These are phyloP conservation scores for Zophobas atratus DNA, from an alignment of 1,140 invertebrate genomes.

Conservation along the genomic window DNA sequence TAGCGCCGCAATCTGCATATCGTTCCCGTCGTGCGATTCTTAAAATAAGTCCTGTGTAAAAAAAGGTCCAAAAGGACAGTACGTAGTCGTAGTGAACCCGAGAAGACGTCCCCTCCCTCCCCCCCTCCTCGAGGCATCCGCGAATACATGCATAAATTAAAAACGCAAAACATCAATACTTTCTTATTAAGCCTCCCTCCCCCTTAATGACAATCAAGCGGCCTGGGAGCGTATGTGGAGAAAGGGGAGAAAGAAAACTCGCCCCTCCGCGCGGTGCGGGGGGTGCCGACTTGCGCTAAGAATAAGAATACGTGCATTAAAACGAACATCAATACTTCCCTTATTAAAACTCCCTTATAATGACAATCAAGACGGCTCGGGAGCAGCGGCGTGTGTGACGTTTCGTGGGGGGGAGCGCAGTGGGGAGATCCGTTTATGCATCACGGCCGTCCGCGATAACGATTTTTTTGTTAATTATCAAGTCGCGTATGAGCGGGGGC, in stretches of 20 bases:
- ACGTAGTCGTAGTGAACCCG: constrained; percentile 26
- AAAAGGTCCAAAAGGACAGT: constrained; percentile 46
- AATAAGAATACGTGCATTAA: constrained; percentile 67
- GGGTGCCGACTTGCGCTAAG: constrained; percentile 59
- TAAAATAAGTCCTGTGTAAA: background rate
- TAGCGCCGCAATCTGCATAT: too few relatives aligned
- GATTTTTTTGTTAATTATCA: constrained; percentile 70
- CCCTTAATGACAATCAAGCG: constrained; percentile 60
- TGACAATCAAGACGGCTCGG: constrained; percentile 67
- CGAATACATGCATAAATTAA: constrained; percentile 64
- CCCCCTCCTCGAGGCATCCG: background rate
- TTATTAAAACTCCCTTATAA: constrained; percentile 69
- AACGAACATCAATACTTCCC: constrained; percentile 69
- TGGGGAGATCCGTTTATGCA: constrained; percentile 64
- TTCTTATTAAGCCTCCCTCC: constrained; percentile 62
- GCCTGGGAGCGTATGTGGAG: constrained; percentile 55
- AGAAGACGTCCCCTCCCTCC: too few relatives aligned
- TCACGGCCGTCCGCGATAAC: constrained; percentile 67
- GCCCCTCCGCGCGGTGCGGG: constrained; percentile 31
- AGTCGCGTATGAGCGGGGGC: constrained; percentile 66
- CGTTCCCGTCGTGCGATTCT: too few relatives aligned
- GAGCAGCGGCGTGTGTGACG: constrained; percentile 61
- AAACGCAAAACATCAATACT: constrained; percentile 65
- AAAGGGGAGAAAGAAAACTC: constrained; percentile 46
- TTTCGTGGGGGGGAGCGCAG: constrained; percentile 44